Evolutionary conservation across 2,888 invertebrate genomes (phyloP), one percentile per base, ranked within the genome.

Genomic region (Drosophila greeni): DNA sequence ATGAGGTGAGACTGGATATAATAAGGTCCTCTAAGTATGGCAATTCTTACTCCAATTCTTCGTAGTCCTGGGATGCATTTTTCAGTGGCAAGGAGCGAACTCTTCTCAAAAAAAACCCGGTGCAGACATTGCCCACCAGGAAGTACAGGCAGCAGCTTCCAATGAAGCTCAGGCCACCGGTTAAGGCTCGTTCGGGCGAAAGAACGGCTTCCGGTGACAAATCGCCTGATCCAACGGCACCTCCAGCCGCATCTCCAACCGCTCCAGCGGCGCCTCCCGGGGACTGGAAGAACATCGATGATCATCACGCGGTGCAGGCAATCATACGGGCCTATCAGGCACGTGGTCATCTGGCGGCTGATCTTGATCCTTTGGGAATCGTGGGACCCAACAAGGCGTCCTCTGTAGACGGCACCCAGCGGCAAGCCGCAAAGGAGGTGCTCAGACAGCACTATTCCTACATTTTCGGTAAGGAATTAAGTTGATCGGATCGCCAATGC

Each of bases 251-350:
- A 9, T 4, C 59, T 14, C 2, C 47, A 7, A 20, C 23, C 8
- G 40, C 40, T 14, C 40, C 40, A n/a, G 39, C 42, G 2, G 37
- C 14, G 0, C 23, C 51, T 1, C 84, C 58, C 1, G 92, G 92
- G 4, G 94, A 93, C 85, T 95, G 95, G 86, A 96, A 96, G 89
- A 92, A 95, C 74, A 97, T 99, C 79, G 96, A 97, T 83, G 98
- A 99, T 88, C 98, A 99, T 91, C 91, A 98, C 66, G 96, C 97
- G 39, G 97, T 99, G 9, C 98, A 98, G 89, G 96, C 97, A 60
- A 96, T 99, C 88, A 98, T 99, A 87, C 92, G 99, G 86, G 97
- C 97, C 84, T 99, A 98, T 88, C 99, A 99, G 95, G 40, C 56
- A 11, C 84, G 82, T 9, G 95, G 95, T 9, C 96, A 95, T 86